Conservation (phyloP, 2,888 invertebrate genomes). For the Tromatobia lineatoria region DNA sequence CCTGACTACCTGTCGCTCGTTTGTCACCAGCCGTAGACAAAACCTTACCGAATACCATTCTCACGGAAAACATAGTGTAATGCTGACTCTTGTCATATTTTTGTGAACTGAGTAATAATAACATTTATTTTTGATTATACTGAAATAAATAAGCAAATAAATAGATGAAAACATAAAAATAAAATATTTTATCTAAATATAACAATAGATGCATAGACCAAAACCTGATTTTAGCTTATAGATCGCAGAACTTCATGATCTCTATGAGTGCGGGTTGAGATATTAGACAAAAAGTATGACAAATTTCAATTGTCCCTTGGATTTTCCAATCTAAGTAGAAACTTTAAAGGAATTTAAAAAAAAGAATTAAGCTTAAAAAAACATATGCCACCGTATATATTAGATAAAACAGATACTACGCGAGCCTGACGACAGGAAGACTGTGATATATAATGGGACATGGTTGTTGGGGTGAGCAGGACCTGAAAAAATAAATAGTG, state of each 20-base stretch:
- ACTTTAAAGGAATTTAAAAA: neutral
- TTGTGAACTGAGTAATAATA: too few species aligned
- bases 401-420: neutral
- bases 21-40: constrained; percentile 20
- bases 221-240: too few species aligned
- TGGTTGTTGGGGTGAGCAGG: constrained; percentile 27
- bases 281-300: neutral
- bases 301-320: too few species aligned
- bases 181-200: too few species aligned
- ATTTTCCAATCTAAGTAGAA: too few species aligned
- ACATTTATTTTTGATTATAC: too few species aligned
- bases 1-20: constrained; percentile 19
- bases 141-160: too few species aligned
- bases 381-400: too few species aligned
- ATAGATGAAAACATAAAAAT: too few species aligned
- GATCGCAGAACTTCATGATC: neutral
- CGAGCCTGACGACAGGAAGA: constrained; percentile 28
- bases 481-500: constrained; percentile 58
- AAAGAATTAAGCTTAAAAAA: neutral
- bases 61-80: neutral
- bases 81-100: too few species aligned
- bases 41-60: neutral
- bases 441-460: constrained; percentile 40
- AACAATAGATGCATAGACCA: too few species aligned
- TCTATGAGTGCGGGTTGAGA: neutral